phyloP scores from a whole-genome alignment of 2,888 invertebrate species.

The Chelonus formosanus region DNA sequence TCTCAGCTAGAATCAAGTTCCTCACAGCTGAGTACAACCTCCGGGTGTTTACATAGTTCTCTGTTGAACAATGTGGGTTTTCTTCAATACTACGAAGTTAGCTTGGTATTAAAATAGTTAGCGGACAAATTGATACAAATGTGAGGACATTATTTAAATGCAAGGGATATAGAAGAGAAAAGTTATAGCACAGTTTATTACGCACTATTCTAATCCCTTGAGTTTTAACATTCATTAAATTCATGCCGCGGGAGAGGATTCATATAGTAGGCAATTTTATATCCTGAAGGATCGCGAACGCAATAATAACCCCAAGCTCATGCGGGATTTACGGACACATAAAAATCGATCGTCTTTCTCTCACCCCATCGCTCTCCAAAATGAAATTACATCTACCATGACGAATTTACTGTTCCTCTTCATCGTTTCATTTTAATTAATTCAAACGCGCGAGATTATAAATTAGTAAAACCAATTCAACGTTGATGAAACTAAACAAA shows the following conservation, averaged over 20 bases:
- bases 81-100: too few relatives aligned
- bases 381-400: constrained; percentile 32
- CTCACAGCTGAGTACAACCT: too few relatives aligned
- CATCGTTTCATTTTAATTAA: constrained; percentile 10
- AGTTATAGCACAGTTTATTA: constrained; percentile 1
- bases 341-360: constrained; percentile 20
- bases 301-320: constrained; percentile 18
- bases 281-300: constrained; percentile 23
- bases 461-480: constrained; percentile 24
- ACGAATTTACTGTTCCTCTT: constrained; percentile 19
- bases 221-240: constrained; percentile 30
- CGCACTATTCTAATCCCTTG: constrained; percentile 5
- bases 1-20: too few relatives aligned
- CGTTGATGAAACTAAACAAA: constrained; percentile 25
- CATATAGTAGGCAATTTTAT: constrained; percentile 20
- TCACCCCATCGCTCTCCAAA: constrained; percentile 14
- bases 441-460: constrained; percentile 24
- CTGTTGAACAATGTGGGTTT: too few relatives aligned
- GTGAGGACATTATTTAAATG: too few relatives aligned
- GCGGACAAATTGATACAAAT: too few relatives aligned
- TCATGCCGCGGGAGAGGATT: constrained; percentile 21
- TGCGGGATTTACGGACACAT: constrained; percentile 32
- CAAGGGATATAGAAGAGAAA: neutral
- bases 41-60: too few relatives aligned
- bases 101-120: too few relatives aligned